These are phyloP conservation scores for Xenus cinereus DNA, from an alignment of 2,113 vertebrate genomes.

Conservation along the genomic window DNA sequence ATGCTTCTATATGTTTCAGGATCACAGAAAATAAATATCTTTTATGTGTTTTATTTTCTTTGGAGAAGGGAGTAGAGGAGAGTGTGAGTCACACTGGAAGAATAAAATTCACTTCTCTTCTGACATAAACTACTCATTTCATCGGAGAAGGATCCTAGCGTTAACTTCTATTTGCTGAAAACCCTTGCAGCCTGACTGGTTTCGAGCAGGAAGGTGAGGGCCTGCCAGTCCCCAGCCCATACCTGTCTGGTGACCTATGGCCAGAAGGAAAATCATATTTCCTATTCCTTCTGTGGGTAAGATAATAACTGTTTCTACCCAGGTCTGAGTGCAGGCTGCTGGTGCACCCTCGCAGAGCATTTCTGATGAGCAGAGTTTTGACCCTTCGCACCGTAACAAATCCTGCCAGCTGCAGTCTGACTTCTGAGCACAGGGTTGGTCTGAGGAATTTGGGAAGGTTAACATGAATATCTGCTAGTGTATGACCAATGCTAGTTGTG, in stretches of 20 bases:
- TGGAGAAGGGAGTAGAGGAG: background rate
- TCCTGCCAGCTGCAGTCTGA: conserved; percentile 14
- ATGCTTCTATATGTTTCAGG: conserved; percentile 3
- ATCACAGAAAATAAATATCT: conserved; percentile 30
- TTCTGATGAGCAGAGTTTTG: background rate
- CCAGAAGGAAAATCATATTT: background rate
- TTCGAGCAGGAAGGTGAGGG: background rate
- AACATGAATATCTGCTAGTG: background rate
- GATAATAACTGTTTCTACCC: background rate
- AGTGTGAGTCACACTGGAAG: conserved; percentile 3
- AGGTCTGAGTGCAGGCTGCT: background rate
- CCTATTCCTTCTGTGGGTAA: background rate
- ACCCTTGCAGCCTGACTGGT: background rate
- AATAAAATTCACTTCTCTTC: conserved; percentile 20
- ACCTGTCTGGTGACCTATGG: background rate
- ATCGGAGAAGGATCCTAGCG: background rate
- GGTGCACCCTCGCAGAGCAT: background rate
- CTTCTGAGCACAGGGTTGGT: background rate
- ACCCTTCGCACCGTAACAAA: background rate
- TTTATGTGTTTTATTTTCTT: conserved; percentile 35
- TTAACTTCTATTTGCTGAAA: background rate
- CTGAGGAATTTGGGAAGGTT: background rate
- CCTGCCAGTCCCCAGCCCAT: background rate
- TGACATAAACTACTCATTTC: conserved; percentile 1
- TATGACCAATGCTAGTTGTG: background rate